Evolutionary conservation across 2,797 vertebrate species (phyloP).

Genomic region (Sebastolobus altivelis): DNA sequence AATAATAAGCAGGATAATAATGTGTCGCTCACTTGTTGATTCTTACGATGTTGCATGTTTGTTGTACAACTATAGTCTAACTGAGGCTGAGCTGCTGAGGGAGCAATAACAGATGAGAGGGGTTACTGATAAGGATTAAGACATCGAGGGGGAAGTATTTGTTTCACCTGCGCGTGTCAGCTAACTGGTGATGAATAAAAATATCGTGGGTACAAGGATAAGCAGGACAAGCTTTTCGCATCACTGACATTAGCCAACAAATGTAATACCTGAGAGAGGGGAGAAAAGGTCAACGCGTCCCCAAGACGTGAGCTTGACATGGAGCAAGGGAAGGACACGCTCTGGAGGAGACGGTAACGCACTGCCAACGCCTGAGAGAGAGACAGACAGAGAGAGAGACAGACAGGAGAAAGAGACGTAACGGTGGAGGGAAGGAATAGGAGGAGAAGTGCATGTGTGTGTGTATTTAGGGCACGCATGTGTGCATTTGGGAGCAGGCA

Average conservation of each 20-base stretch:
- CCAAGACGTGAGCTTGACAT: constrained; percentile 72
- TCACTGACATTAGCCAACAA: constrained; percentile 52
- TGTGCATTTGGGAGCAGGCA: constrained; percentile 65
- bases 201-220: constrained; percentile 28
- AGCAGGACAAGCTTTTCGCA: constrained; percentile 39
- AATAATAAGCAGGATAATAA: constrained; percentile 64
- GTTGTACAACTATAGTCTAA: constrained; percentile 41
- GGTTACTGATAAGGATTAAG: constrained; percentile 43
- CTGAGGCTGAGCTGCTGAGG: constrained; percentile 29
- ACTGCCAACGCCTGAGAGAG: constrained; percentile 73
- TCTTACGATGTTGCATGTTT: constrained; percentile 54
- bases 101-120: constrained; percentile 35
- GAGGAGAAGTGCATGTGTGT: constrained; percentile 23
- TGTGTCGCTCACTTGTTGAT: constrained; percentile 78
- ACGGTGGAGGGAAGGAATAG: constrained; percentile 16
- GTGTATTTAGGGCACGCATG: constrained; percentile 15
- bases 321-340: constrained; percentile 77
- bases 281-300: constrained; percentile 76
- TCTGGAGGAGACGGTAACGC: constrained; percentile 77
- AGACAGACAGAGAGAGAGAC: constrained; percentile 37
- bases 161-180: constrained; percentile 19
- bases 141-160: constrained; percentile 8
- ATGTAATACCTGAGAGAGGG: constrained; percentile 71
- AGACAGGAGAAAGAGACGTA: constrained; percentile 27
- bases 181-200: constrained; percentile 36